These are phyloP conservation scores for Ichneumon xanthorius DNA, from an alignment of 2,888 invertebrate genomes.

Conservation along the genomic window DNA sequence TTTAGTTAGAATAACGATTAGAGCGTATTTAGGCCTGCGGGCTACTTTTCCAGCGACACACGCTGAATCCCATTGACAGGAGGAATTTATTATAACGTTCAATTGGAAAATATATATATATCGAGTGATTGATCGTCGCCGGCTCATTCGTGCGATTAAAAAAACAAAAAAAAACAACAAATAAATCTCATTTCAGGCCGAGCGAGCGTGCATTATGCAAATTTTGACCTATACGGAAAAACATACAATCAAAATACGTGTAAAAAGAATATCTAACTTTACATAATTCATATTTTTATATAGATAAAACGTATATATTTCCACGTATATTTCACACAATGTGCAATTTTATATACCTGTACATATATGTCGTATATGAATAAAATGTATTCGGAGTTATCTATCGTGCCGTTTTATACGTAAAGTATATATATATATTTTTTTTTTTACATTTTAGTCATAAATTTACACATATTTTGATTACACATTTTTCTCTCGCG, in stretches of 20 bases:
- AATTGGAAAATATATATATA: slow-evolving; percentile 60
- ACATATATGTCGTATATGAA: slow-evolving; percentile 11
- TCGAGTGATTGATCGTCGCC: slow-evolving; percentile 28
- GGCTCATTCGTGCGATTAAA: neutral
- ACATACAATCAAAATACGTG: slow-evolving; percentile 18
- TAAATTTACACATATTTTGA: slow-evolving; percentile 18
- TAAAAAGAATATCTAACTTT: slow-evolving; percentile 11
- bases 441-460: slow-evolving; percentile 1
- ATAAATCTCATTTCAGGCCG: neutral
- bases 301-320: slow-evolving; percentile 52
- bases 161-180: neutral
- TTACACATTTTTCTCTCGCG: slow-evolving; percentile 26
- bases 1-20: slow-evolving; percentile 75
- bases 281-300: slow-evolving; percentile 10
- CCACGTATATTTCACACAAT: slow-evolving; percentile 23
- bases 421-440: slow-evolving; percentile 1
- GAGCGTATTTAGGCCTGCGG: slow-evolving; percentile 83
- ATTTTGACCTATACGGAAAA: slow-evolving; percentile 13
- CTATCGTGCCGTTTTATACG: slow-evolving; percentile 6
- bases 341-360: slow-evolving; percentile 21
- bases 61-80: slow-evolving; percentile 78
- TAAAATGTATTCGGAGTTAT: slow-evolving; percentile 10
- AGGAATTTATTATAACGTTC: slow-evolving; percentile 67
- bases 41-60: slow-evolving; percentile 81
- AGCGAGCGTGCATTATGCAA: neutral